Evolutionary conservation across 2,888 invertebrate genomes (phyloP), one percentile per base, ranked within the genome.

Genomic region (Alloscopus bannaensis): DNA sequence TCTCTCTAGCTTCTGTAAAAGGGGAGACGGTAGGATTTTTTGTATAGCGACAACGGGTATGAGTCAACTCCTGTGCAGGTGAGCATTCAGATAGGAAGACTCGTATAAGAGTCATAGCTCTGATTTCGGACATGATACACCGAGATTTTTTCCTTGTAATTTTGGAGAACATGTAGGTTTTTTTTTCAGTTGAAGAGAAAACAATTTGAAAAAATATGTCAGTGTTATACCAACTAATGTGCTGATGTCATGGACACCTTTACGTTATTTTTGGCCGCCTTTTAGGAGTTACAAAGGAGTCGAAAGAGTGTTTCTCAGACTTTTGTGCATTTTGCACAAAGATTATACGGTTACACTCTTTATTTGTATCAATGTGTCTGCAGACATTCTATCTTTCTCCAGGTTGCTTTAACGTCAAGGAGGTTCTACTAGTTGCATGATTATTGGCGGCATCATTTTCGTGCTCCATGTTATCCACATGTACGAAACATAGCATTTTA

Each of bases 51-150:
- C 65, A 31, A 65, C 57, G 72, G 50, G 68, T 60, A 76, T 60
- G 62, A 76, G 76, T 76, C 76, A 68, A 60, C 66, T 29, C 60
- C 62, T 76, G n/a, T n/a, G n/a, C n/a, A n/a, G n/a, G n/a, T n/a
- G n/a, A n/a, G n/a, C n/a, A n/a, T n/a, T n/a, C n/a, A n/a, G n/a
- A n/a, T n/a, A n/a, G n/a, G n/a, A n/a, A n/a, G n/a, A n/a, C n/a
- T n/a, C n/a, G n/a, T n/a, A n/a, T n/a, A n/a, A n/a, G n/a, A n/a
- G n/a, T n/a, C n/a, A n/a, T n/a, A n/a, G n/a, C n/a, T n/a, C n/a
- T n/a, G n/a, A n/a, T n/a, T n/a, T n/a, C n/a, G 64, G 55, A 62
- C 62, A 70, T 36, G 24, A 24, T 6, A 8, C n/a, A 50, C 50
- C 29, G 62, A 52, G 47, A 24, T 42, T 52, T 71, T 47, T 36